Evolutionary conservation across 1,140 invertebrate genomes (phyloP), one percentile per base, ranked within the genome.

Genomic region (Drosophila equinoxialis): DNA sequence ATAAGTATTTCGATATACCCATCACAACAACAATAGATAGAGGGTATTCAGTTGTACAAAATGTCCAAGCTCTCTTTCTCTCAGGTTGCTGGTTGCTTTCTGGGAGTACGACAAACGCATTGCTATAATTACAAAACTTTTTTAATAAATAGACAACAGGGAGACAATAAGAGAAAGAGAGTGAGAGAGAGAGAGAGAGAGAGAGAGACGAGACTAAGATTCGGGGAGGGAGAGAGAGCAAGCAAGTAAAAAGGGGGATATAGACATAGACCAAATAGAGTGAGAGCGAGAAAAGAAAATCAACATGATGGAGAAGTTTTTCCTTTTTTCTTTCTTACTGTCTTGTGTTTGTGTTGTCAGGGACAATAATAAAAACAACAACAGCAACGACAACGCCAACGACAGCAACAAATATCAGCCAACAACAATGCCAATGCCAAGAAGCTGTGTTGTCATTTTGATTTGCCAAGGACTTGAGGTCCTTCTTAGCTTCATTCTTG

Each of bases 61-160:
- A 72, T 80, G 68, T 82, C 66, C 61, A 63, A 68, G 45, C 45
- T 51, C 17, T 23, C 17, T 51, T 39, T 51, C 74, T 51, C 67
- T 70, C 82, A 86, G 81, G 81, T 84, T 74, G 76, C 74, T 68
- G 11, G 41, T 37, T 37, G 35, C n/a, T 51, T 51, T 51, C 45
- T 65, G 72, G 63, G 59, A 62, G 64, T 65, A 20, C 41, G n/a
- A 41, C 41, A 57, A 68, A 84, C 81, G 80, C 81, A 86, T 81
- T 72, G 74, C 71, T 78, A 77, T 85, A 85, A 85, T 85, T 85
- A 86, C 82, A 85, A 85, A 85, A 85, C 67, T 85, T 85, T 84
- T 85, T 86, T 85, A 85, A 85, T 85, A 85, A 81, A 86, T 85
- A 78, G 70, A 86, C 62, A 85, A 75, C 74, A 70, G 45, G 45